A percentile compares a stretch with the other conserved stretches of the same genome.
Evolutionary conservation across 2,797 vertebrate genomes (phyloP).

Genomic region (Ammospiza maritima): DNA sequence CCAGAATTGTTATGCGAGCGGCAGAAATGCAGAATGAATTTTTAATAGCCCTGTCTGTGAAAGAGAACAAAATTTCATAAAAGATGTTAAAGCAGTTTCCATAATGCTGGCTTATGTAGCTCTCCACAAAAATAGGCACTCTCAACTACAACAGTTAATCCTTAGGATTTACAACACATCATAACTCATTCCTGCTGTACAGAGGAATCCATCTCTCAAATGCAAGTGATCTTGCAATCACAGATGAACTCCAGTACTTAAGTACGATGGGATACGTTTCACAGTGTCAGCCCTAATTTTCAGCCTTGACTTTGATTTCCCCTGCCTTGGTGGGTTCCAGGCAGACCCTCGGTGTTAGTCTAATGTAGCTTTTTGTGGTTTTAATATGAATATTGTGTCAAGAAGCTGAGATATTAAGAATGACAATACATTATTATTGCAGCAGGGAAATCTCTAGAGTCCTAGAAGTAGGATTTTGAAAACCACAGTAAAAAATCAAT

Average conservation of each 20-base stretch:
- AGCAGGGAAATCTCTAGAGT: constrained; percentile 78
- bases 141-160: constrained; percentile 23
- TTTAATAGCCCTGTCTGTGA: constrained; percentile 21
- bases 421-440: constrained; percentile 86
- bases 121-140: constrained; percentile 38
- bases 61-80: constrained; percentile 44
- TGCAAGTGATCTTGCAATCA: constrained; percentile 29
- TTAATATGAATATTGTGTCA: constrained; percentile 84
- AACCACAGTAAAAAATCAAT: constrained; percentile 93
- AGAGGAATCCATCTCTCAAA: constrained; percentile 23
- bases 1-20: constrained; percentile 23
- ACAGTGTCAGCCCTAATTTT: constrained; percentile 63
- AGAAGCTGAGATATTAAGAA: constrained; percentile 83
- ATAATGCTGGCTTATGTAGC: not conserved
- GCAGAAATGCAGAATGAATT: constrained; percentile 39
- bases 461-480: constrained; percentile 87
- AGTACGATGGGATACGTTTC: constrained; percentile 49
- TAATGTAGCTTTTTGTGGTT: constrained; percentile 65
- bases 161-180: constrained; percentile 23
- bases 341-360: constrained; percentile 32
- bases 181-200: not conserved
- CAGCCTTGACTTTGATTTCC: constrained; percentile 65
- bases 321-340: constrained; percentile 16
- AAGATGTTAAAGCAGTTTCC: constrained; percentile 28
- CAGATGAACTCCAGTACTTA: constrained; percentile 40